A percentile compares a stretch with the other conserved stretches of the same genome.
Evolutionary conservation across 53 echinoderm and acorn worm genomes (phyloP).

Genomic region (Crossaster papposus): DNA sequence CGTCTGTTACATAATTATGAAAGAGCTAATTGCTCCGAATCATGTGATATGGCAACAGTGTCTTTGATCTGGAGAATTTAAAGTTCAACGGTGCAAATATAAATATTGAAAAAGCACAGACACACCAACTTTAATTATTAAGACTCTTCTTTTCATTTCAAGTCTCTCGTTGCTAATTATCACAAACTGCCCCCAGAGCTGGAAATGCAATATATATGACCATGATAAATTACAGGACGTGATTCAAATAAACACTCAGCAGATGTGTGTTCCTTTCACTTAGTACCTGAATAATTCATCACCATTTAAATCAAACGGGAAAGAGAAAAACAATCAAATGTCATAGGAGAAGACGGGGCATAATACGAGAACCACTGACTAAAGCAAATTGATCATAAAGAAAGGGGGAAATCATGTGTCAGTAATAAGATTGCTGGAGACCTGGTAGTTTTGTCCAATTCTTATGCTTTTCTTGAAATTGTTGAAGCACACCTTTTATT

Average conservation of each 20-base stretch:
- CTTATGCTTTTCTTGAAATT: neutral
- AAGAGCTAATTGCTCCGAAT: no score
- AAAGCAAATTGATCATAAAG: neutral
- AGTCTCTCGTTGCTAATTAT: neutral
- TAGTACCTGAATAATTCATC: slow-evolving; percentile 24
- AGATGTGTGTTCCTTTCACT: neutral
- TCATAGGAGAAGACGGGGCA: neutral
- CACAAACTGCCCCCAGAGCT: neutral
- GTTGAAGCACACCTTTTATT: neutral
- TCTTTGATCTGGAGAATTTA: no score
- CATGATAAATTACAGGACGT: neutral
- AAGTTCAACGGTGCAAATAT: no score
- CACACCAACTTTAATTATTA: no score
- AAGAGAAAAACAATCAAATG: neutral
- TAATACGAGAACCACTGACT: neutral
- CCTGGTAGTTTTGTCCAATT: neutral
- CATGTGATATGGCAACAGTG: no score
- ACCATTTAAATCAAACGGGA: neutral
- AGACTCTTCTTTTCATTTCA: neutral
- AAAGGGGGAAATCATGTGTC: neutral
- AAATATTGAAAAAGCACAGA: no score
- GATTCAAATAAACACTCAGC: neutral
- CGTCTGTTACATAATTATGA: no score
- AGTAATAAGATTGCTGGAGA: neutral
- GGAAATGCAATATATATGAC: neutral